These are phyloP conservation scores for Pomatorhinus ruficollis DNA, from an alignment of 2,113 vertebrate genomes.

Conservation along the genomic window DNA sequence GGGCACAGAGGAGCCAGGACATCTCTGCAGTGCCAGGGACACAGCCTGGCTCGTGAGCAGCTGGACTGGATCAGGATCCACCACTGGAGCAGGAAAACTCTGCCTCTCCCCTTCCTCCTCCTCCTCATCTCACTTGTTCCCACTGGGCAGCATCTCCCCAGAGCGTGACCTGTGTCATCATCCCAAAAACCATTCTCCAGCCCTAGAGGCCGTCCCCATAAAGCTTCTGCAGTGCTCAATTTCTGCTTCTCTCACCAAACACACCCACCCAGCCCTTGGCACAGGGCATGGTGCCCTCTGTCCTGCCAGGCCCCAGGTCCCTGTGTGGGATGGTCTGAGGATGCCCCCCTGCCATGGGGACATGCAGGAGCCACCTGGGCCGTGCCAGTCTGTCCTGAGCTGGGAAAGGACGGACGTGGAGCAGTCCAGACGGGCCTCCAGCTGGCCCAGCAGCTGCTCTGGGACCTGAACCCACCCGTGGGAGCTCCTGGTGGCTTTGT, in stretches of 20 bases:
- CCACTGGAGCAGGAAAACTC: background rate
- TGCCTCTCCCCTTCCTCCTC: background rate
- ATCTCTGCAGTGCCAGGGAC: background rate
- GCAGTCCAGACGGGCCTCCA: background rate
- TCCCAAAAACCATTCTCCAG: background rate
- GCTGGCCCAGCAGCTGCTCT: background rate
- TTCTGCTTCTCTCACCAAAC: background rate
- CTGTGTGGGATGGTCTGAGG: background rate
- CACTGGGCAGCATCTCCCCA: background rate
- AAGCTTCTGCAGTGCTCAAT: background rate
- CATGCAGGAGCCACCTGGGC: background rate
- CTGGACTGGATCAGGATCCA: background rate
- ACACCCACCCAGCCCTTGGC: background rate
- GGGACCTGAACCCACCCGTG: background rate
- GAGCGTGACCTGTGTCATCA: accelerated
- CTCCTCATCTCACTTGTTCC: background rate
- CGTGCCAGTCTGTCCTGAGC: accelerated
- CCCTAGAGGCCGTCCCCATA: accelerated
- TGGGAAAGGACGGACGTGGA: accelerated
- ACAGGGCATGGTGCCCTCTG: background rate
- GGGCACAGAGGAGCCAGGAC: background rate
- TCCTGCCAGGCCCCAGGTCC: background rate
- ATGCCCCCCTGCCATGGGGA: background rate
- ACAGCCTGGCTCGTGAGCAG: background rate
- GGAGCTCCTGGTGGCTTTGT: background rate